Conservation (phyloP, 2,113 vertebrate genomes). For the Forbesichthys agassizii region DNA sequence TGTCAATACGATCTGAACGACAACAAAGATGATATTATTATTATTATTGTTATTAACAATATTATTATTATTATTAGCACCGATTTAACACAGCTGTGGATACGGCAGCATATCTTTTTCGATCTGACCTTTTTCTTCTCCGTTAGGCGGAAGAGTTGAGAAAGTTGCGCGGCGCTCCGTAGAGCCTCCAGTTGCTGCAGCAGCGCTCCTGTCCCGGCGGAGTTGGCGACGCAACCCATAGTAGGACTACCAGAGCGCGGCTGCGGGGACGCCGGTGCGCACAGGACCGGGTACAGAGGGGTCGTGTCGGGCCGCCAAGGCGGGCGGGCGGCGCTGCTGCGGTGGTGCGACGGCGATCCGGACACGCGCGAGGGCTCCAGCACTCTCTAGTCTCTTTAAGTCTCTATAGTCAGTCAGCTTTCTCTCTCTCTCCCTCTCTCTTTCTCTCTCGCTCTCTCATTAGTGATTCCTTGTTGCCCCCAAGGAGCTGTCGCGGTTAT, state of each 20-base stretch:
- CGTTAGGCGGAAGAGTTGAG: slow-evolving; percentile 74
- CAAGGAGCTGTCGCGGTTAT: slow-evolving; percentile 73
- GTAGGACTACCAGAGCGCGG: slow-evolving; percentile 53
- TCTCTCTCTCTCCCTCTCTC: slow-evolving; percentile 38
- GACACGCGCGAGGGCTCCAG: slow-evolving; percentile 40
- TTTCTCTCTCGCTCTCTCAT: slow-evolving; percentile 67
- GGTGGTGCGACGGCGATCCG: slow-evolving; percentile 31
- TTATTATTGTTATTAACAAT: slow-evolving; percentile 20
- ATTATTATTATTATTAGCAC: slow-evolving; percentile 19
- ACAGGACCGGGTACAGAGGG: slow-evolving; percentile 39
- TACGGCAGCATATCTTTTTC: slow-evolving; percentile 1
- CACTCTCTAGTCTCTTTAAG: slow-evolving; percentile 47
- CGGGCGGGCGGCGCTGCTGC: slow-evolving; percentile 22
- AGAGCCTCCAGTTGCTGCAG: slow-evolving; percentile 81
- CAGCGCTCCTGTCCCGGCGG: slow-evolving; percentile 79
- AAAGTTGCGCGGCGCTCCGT: slow-evolving; percentile 77
- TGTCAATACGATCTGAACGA: background rate
- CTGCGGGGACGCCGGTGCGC: slow-evolving; percentile 29
- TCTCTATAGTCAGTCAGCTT: slow-evolving; percentile 54
- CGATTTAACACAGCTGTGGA: background rate
- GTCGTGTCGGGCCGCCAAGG: slow-evolving; percentile 33
- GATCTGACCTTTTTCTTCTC: slow-evolving; percentile 81
- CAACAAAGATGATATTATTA: background rate
- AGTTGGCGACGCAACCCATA: slow-evolving; percentile 83
- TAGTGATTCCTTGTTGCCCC: slow-evolving; percentile 78